Base-by-base conservation (phyloP, 2,113 vertebrate species). In the Pavo muticus region DNA sequence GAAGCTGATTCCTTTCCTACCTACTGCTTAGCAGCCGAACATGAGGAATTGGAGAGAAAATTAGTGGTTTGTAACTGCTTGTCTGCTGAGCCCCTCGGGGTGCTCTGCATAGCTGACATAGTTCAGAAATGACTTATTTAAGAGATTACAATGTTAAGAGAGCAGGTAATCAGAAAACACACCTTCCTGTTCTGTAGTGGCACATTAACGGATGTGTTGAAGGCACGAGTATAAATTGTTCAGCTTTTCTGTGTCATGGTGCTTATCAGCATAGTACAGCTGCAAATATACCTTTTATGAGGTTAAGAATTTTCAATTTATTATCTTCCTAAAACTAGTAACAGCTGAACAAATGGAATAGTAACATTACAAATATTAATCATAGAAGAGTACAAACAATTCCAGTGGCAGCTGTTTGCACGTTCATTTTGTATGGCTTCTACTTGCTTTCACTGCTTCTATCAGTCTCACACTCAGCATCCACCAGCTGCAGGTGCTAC, bases 21-120 rank as follows among this genome's bases (percentile, higher is more conserved):
- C n/a, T 45, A 20, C 39, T 48, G 23, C 70, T 65, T 84, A 48
- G 78, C 54, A 61, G 1, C 48, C 63, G 45, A 76, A 92, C 39
- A 27, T 2, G 24, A 92, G 67, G 50, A 92, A 21, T 14, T 54
- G 30, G 87, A 87, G 77, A 79, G n/a, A 87, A 95, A 92, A 85
- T 74, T 40, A 50, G 44, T 76, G 37, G 8, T 59, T 83, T 79
- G 47, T 76, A 89, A 92, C 40, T 75, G 30, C 37, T 87, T 78
- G 63, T 54, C 81, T 74, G 63, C 77, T 42, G 59, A 82, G 68
- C 50, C 56, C 32, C 95, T 83, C 93, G 87, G 91, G 94, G 93
- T 95, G 94, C 94, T 91, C 95, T 91, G 75, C 93, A 91, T 94
- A 85, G 68, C 63, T 92, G 23, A 94, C 85, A 74, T 92, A 70